Conservation (phyloP, 2,113 vertebrate species). For the Onychorhynchus coronatus region DNA sequence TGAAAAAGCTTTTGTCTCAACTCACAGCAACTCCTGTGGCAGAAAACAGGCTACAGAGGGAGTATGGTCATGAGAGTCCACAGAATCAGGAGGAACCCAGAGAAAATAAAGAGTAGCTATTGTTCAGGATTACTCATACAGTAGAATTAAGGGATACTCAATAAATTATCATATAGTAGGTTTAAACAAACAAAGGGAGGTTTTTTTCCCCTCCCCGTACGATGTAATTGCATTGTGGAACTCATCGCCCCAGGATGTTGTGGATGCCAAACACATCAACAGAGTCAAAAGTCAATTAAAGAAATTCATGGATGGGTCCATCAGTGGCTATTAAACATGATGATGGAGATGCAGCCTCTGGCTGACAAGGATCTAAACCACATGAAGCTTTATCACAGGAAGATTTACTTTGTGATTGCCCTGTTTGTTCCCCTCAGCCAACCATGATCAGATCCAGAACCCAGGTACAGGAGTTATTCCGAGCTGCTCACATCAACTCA, state of each 20-base stretch:
- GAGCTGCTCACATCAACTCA: not conserved
- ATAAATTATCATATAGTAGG: constrained; percentile 10
- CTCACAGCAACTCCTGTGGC: not conserved
- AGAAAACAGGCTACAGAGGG: not conserved
- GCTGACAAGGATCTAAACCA: not conserved
- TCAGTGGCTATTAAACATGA: constrained; percentile 27
- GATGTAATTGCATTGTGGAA: constrained; percentile 30
- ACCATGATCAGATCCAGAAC: not conserved
- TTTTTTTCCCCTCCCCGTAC: not conserved
- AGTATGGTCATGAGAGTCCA: not conserved
- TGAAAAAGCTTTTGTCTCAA: not conserved
- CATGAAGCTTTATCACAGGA: constrained; percentile 10
- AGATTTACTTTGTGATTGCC: not conserved
- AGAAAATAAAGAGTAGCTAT: not conserved
- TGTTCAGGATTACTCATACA: not conserved
- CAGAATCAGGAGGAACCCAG: not conserved
- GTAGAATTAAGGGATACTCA: constrained; percentile 7
- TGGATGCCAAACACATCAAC: not conserved
- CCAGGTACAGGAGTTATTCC: not conserved
- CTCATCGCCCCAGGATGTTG: constrained; percentile 34
- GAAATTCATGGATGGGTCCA: constrained; percentile 15
- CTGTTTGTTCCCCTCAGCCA: not conserved
- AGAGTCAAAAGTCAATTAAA: constrained; percentile 60
- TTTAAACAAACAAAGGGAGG: constrained; percentile 38
- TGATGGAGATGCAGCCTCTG: constrained; percentile 7